phyloP scores from a whole-genome alignment of 2,888 invertebrate species.

The Odontocolon sp. region DNA sequence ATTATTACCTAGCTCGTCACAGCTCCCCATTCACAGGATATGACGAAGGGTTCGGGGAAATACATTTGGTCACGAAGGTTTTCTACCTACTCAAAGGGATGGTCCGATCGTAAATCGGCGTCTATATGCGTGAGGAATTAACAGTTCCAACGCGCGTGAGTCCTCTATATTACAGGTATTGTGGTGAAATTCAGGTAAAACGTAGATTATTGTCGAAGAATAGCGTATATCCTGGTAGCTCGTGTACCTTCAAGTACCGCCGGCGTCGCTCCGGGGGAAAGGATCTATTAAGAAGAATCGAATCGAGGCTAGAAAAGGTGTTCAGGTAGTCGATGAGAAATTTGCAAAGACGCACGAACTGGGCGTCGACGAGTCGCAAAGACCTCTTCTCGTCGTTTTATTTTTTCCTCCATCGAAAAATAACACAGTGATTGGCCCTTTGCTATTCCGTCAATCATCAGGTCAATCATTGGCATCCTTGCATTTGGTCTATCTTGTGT shows the following conservation, averaged over 20 bases:
- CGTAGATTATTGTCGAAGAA: neutral
- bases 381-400: too few species aligned
- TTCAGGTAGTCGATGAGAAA: neutral
- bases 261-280: neutral
- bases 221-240: neutral
- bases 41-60: conserved; percentile 16
- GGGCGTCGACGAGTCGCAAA: conserved; percentile 1
- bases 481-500: too few species aligned
- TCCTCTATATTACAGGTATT: neutral
- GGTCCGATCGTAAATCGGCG: conserved; percentile 13
- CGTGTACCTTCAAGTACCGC: conserved; percentile 5
- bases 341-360: neutral
- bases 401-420: too few species aligned
- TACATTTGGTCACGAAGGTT: conserved; percentile 16
- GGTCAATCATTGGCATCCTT: too few species aligned
- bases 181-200: neutral
- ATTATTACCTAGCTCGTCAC: too few species aligned
- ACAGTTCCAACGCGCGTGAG: too few species aligned
- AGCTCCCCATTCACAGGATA: too few species aligned
- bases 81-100: neutral
- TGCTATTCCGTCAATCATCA: too few species aligned
- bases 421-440: too few species aligned
- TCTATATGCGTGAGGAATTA: conserved; percentile 25
- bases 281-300: neutral
- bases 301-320: neutral